A percentile compares a stretch with the other conserved stretches of the same genome.
Evolutionary conservation across 2,888 invertebrate genomes (phyloP).

Genomic region (Pediacus dermestoides): DNA sequence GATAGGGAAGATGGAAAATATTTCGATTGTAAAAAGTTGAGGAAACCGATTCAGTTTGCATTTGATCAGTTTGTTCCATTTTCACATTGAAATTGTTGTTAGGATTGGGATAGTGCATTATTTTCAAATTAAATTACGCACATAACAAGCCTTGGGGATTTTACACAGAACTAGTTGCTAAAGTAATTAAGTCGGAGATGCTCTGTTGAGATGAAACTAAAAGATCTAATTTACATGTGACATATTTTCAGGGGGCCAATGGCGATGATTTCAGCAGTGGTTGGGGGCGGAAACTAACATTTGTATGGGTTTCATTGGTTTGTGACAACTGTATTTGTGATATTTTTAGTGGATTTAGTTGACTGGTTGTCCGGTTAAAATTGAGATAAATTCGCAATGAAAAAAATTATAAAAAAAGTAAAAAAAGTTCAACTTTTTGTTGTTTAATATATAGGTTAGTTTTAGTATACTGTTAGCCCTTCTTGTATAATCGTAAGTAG

Average conservation of each 20-base stretch:
- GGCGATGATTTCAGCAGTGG: slow-evolving; percentile 20
- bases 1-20: slow-evolving; percentile 11
- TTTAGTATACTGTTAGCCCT: too few species aligned
- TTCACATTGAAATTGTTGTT: slow-evolving; percentile 10
- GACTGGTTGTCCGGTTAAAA: too few species aligned
- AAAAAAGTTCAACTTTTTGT: too few species aligned
- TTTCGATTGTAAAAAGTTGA: slow-evolving; percentile 8
- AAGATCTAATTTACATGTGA: slow-evolving; percentile 33
- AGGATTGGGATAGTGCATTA: slow-evolving; percentile 8
- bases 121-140: slow-evolving; percentile 17
- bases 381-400: too few species aligned
- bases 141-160: slow-evolving; percentile 21
- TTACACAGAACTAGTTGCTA: slow-evolving; percentile 24
- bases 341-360: slow-evolving; percentile 23
- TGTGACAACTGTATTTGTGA: too few species aligned
- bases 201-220: slow-evolving; percentile 25
- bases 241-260: slow-evolving; percentile 34
- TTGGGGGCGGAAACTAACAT: slow-evolving; percentile 32
- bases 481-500: too few species aligned
- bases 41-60: slow-evolving; percentile 2
- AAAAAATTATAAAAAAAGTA: too few species aligned
- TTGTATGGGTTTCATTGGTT: too few species aligned
- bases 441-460: too few species aligned
- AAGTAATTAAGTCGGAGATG: slow-evolving; percentile 28
- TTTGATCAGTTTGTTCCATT: slow-evolving; percentile 16